Percentiles rank a stretch among this genome's conserved stretches.
These are phyloP conservation scores for Proisotoma minuta DNA, from an alignment of 2,888 invertebrate genomes.

Conservation along the genomic window DNA sequence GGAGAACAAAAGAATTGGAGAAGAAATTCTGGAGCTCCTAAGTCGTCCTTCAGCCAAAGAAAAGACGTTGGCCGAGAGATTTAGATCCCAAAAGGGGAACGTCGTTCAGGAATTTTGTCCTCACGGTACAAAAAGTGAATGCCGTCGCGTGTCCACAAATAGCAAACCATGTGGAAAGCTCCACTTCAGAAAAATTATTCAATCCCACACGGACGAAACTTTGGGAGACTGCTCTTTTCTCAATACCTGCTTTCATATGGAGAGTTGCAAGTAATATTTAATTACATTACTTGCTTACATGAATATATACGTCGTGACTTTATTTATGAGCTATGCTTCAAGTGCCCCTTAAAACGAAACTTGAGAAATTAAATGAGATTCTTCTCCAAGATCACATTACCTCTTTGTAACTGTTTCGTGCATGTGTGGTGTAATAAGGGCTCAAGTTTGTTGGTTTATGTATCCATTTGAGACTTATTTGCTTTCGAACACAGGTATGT, in stretches of 20 bases:
- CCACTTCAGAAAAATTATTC: conserved; percentile 95
- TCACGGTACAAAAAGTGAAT: conserved; percentile 88
- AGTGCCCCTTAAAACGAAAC: too few relatives aligned
- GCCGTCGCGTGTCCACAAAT: conserved; percentile 55
- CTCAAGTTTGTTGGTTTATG: too few relatives aligned
- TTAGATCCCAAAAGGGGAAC: conserved; percentile 76
- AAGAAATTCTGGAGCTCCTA: conserved; percentile 87
- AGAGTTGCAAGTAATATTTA: conserved; percentile 94
- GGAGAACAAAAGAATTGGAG: conserved; percentile 89
- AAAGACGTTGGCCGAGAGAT: conserved; percentile 87
- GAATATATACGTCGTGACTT: too few relatives aligned
- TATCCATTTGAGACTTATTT: too few relatives aligned
- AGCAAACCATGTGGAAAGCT: conserved; percentile 73
- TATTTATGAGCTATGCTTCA: too few relatives aligned
- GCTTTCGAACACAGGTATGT: too few relatives aligned
- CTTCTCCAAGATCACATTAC: too few relatives aligned
- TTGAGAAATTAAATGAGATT: too few relatives aligned
- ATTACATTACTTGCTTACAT: too few relatives aligned
- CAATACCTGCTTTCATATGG: conserved; percentile 99
- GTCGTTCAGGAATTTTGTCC: conserved; percentile 79
- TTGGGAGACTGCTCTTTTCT: conserved; percentile 95
- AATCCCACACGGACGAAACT: conserved; percentile 87
- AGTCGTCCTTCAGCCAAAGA: conserved; percentile 96
- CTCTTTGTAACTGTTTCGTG: too few relatives aligned
- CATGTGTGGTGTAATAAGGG: too few relatives aligned